Base-by-base conservation (phyloP, 2,113 vertebrate genomes). In the Piprites chloris region DNA sequence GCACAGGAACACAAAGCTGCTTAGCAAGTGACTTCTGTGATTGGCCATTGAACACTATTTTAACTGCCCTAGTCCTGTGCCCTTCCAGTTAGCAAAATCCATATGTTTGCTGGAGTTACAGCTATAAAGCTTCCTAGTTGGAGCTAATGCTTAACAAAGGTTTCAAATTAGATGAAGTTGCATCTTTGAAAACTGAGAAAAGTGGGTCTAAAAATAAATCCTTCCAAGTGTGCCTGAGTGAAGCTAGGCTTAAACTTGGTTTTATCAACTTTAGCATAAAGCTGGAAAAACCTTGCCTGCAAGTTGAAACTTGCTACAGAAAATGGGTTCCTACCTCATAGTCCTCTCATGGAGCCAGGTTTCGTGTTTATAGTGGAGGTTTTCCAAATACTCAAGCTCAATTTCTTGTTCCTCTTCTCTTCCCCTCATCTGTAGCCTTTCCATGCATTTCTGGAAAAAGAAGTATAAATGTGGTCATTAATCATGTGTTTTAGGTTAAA, bases 321-420 rank as follows among this genome's bases (percentile, higher is more conserved):
- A 95, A 71, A 53, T 24, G 15, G 8, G 5, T 73, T 84, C 96
- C 66, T 88, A 99, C 99, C 98, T 97, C 90, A 98, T 97, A 67
- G 92, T 98, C 78, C 97, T 97, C 93, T 98, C 95, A 19, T 96
- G 79, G 27, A 99, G 98, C 98, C 99, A 99, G 28, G 91, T 61
- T 89, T 99, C 98, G 2, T 99, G 99, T 89, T 98, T 99, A 44
- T 97, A 97, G 92, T 99, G 98, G 17, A 99, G 97, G 42, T 98
- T 98, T 91, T 99, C 98, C 61, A 99, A 95, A 90, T 99, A 99
- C 14, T 99, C 98, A 6, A 99, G 95, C 50, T 98, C 98, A 89
- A 99, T 98, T 56, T 97, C 98, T 96, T 98, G 97, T 27, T 99
- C 98, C 68, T 99, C 98, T 79, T 98, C 80, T 53, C 98, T 96